phyloP scores from a whole-genome alignment of 2,888 invertebrate genomes.

The Ctenicera cuprea region DNA sequence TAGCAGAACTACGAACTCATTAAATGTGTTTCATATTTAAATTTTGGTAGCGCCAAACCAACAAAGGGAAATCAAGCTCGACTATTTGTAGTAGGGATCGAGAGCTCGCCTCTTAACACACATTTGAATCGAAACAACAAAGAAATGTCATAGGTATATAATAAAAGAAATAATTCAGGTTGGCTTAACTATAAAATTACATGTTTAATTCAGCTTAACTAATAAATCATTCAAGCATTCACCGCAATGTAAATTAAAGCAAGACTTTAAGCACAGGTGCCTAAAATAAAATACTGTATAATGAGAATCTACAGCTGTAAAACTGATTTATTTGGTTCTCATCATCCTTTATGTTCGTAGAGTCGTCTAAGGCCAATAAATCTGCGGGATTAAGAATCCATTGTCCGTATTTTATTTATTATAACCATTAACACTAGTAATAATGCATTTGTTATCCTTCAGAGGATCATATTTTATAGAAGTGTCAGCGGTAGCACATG shows the following conservation, averaged over 20 bases:
- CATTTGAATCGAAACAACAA: constrained; percentile 5
- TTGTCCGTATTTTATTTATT: constrained; percentile 73
- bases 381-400: constrained; percentile 72
- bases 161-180: constrained; percentile 7
- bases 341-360: constrained; percentile 65
- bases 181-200: constrained; percentile 30
- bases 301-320: constrained; percentile 60
- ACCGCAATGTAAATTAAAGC: constrained; percentile 51
- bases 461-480: constrained; percentile 71
- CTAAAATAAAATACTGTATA: constrained; percentile 59
- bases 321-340: constrained; percentile 63
- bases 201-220: constrained; percentile 34
- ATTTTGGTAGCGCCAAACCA: neutral
- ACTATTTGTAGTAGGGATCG: neutral
- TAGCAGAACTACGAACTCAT: neutral
- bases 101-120: neutral
- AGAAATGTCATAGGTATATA: constrained; percentile 12
- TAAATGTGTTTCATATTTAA: neutral
- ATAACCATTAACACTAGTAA: constrained; percentile 73
- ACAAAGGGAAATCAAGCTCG: neutral
- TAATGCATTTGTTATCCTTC: constrained; percentile 74
- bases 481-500: constrained; percentile 70
- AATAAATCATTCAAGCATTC: constrained; percentile 43
- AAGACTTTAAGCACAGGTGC: constrained; percentile 54
- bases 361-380: constrained; percentile 66